Evolutionary conservation across 2,113 vertebrate species (phyloP).

Genomic region (Pontoporia blainvillei): DNA sequence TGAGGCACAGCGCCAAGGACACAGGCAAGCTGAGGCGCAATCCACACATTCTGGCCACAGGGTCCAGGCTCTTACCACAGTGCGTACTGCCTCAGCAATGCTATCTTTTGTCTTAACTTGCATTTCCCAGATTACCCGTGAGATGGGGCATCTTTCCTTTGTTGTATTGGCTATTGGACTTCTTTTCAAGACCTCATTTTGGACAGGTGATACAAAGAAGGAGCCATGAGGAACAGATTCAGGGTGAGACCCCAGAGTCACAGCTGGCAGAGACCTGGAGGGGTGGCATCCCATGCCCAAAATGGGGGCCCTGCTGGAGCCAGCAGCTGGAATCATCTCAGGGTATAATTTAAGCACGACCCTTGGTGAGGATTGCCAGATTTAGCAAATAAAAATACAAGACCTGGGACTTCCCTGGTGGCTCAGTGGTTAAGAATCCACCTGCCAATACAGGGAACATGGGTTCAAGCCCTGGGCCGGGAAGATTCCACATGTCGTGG

Average conservation of each 20-base stretch:
- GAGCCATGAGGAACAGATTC: not conserved
- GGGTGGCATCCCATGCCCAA: not conserved
- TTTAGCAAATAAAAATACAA: not conserved
- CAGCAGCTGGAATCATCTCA: not conserved
- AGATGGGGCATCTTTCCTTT: not conserved
- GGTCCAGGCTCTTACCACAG: not conserved
- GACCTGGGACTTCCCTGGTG: no score
- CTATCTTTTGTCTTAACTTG: not conserved
- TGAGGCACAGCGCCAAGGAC: not conserved
- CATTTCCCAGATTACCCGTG: not conserved
- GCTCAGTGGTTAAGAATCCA: no score
- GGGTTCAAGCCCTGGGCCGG: no score
- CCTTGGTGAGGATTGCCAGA: not conserved
- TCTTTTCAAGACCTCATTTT: not conserved
- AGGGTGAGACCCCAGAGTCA: not conserved
- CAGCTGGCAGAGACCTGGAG: not conserved
- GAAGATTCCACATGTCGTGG: no score
- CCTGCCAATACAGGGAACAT: no score
- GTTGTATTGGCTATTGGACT: not conserved
- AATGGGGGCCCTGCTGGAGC: not conserved
- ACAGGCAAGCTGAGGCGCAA: not conserved
- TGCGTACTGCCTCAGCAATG: no score
- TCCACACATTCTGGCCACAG: no score
- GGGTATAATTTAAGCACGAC: not conserved
- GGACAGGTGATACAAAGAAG: not conserved